Evolutionary conservation across 1,140 invertebrate genomes (phyloP).

Genomic region (Zaprionus taronus): DNA sequence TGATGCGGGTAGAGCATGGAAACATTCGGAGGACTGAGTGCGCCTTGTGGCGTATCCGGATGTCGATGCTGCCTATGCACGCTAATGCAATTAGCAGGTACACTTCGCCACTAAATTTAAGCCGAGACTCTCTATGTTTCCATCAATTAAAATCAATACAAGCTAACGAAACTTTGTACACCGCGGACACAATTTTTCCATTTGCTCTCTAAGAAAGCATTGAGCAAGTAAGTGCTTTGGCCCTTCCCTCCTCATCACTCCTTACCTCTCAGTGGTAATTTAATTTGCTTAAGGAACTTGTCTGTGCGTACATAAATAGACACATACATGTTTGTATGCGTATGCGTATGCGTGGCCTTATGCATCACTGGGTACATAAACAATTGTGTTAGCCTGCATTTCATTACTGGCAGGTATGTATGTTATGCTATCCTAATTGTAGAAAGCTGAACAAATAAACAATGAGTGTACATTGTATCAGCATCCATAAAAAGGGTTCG

Average conservation of each 20-base stretch:
- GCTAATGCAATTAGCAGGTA: constrained; percentile 62
- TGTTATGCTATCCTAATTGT: neutral
- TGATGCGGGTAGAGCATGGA: constrained; percentile 35
- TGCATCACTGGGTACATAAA: constrained; percentile 5
- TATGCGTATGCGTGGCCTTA: neutral
- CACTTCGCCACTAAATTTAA: constrained; percentile 42
- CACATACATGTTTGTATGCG: neutral
- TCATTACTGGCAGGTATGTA: neutral
- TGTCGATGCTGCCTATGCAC: constrained; percentile 25
- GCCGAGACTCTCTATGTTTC: constrained; percentile 38
- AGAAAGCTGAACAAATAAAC: no score
- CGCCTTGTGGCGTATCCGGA: constrained; percentile 9
- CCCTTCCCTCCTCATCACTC: constrained; percentile 58
- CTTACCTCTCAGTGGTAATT: constrained; percentile 47
- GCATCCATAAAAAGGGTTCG: no score
- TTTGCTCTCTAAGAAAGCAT: constrained; percentile 42
- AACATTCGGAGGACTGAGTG: neutral
- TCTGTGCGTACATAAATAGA: constrained; percentile 2
- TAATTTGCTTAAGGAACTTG: constrained; percentile 48
- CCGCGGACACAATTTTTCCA: constrained; percentile 22
- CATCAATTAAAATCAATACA: constrained; percentile 69
- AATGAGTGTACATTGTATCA: no score
- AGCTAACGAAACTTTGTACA: constrained; percentile 37
- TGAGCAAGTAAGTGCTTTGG: constrained; percentile 36
- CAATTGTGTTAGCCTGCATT: constrained; percentile 19